These are phyloP conservation scores for Odocoileus hemionus DNA, from an alignment of 2,113 vertebrate species.

Conservation along the genomic window DNA sequence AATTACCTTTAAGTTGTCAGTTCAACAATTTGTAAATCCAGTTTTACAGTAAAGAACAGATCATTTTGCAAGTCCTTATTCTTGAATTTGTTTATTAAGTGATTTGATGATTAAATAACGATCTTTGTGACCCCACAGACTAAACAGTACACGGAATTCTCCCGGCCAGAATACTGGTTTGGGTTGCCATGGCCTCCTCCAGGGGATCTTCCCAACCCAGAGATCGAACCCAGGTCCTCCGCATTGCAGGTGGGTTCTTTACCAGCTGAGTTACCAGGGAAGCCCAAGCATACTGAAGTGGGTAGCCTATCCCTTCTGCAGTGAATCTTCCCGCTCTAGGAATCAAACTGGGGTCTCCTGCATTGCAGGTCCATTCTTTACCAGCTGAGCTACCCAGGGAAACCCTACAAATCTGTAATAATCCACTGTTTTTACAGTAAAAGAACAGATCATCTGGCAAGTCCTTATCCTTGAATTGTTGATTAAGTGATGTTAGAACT, in stretches of 20 bases:
- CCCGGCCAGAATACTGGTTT: neutral
- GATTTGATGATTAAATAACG: neutral
- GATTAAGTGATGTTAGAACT: neutral
- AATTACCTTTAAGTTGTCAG: neutral
- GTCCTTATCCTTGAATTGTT: neutral
- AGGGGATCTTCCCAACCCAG: neutral
- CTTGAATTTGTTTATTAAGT: neutral
- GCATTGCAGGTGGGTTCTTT: accelerated
- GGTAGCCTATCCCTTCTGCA: neutral
- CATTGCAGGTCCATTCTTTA: neutral
- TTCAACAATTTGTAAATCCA: neutral
- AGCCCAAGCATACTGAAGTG: neutral
- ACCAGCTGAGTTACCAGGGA: neutral
- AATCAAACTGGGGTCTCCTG: neutral
- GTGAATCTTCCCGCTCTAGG: neutral
- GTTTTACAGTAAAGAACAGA: neutral
- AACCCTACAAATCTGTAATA: neutral
- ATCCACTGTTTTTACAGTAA: neutral
- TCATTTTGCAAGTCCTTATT: neutral
- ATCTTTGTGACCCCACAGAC: neutral
- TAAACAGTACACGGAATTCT: neutral
- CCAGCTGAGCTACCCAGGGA: neutral
- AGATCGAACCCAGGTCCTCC: neutral
- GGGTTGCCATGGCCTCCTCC: neutral
- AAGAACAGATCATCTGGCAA: neutral